These are phyloP conservation scores for Coptodon rendalli DNA, from an alignment of 2,113 vertebrate species.

Conservation along the genomic window DNA sequence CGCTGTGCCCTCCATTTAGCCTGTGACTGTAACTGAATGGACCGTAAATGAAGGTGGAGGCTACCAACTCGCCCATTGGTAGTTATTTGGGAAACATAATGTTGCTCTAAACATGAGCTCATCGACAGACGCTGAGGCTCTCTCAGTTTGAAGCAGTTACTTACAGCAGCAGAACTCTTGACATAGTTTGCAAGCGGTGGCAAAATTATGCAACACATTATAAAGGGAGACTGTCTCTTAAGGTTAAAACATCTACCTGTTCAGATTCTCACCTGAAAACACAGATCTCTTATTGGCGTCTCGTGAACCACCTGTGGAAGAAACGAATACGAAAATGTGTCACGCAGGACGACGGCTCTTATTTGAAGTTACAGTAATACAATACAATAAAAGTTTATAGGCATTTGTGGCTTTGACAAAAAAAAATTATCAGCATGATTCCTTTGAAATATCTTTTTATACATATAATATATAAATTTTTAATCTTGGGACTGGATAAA, in stretches of 20 bases:
- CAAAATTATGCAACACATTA: background rate
- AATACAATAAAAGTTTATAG: background rate
- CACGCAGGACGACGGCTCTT: background rate
- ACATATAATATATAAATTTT: background rate
- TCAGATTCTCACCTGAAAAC: constrained; percentile 71
- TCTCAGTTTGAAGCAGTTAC: background rate
- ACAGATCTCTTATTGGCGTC: constrained; percentile 72
- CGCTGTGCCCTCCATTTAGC: constrained; percentile 46
- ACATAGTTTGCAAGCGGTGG: background rate
- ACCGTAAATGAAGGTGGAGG: constrained; percentile 62
- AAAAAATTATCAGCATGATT: background rate
- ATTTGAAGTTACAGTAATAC: background rate
- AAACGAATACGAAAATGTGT: constrained; percentile 5
- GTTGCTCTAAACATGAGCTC: constrained; percentile 53
- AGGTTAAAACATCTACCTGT: background rate
- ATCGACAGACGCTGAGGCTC: constrained; percentile 38
- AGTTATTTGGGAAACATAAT: constrained; percentile 38
- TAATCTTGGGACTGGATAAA: background rate
- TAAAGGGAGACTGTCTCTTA: background rate
- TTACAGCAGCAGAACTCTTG: background rate
- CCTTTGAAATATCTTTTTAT: background rate
- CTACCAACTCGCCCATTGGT: constrained; percentile 33
- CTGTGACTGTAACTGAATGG: constrained; percentile 47
- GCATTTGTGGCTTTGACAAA: background rate
- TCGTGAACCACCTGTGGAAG: constrained; percentile 53